Evolutionary conservation across 2,888 invertebrate species (phyloP).

Genomic region (Rhamnusium bicolor): DNA sequence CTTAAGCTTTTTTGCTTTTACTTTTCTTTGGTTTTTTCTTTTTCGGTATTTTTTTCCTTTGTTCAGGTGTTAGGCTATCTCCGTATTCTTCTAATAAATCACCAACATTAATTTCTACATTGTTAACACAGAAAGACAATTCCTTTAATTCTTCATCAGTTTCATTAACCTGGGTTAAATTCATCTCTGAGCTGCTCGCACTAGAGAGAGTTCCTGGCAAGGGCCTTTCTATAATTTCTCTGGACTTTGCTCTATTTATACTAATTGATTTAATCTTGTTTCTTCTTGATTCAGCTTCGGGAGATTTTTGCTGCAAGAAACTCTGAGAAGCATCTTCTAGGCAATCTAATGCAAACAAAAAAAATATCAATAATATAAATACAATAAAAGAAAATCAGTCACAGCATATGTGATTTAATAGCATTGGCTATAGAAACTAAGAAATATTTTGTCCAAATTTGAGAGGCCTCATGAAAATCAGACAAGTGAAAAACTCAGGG

Average conservation of each 20-base stretch:
- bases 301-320: constrained; percentile 59
- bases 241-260: constrained; percentile 76
- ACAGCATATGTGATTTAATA: no score
- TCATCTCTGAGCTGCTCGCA: constrained; percentile 67
- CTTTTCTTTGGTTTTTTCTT: constrained; percentile 61
- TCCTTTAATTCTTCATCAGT: constrained; percentile 56
- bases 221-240: constrained; percentile 75
- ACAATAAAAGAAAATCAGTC: no score
- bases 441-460: no score
- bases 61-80: constrained; percentile 68
- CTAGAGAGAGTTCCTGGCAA: constrained; percentile 67
- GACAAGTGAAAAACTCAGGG: no score
- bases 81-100: constrained; percentile 69
- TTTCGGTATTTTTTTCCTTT: constrained; percentile 61
- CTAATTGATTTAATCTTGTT: constrained; percentile 58
- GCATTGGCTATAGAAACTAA: no score
- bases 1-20: constrained; percentile 59
- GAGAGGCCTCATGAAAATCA: no score
- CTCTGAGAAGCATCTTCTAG: constrained; percentile 69
- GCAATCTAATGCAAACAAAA: constrained; percentile 70
- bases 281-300: constrained; percentile 57
- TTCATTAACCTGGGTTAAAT: constrained; percentile 66
- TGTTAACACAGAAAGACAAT: constrained; percentile 28
- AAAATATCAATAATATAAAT: no score
- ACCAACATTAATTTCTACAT: not conserved